Base-by-base conservation (phyloP, 2,797 vertebrate species). In the Sus cebifrons region DNA sequence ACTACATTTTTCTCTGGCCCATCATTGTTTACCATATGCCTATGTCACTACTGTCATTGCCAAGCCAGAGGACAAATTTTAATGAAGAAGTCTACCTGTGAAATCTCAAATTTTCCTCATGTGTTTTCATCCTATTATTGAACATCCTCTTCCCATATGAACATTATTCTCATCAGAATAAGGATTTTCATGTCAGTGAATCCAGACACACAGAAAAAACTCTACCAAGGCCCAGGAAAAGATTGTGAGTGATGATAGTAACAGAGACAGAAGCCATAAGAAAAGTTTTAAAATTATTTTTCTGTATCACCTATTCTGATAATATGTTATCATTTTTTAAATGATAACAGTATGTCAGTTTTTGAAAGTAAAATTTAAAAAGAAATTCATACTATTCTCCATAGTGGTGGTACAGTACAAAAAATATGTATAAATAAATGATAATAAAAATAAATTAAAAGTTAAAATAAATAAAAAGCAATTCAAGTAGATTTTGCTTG, bases 301-400 rank as follows among this genome's bases (percentile, higher is more conserved):
- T 89, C 70, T 90, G 5, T 75, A 25, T 60, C 13, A 25, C 54
- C 13, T 68, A 64, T 71, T 67, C 21, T 23, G 60, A 89, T 84
- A 23, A 23, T 17, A 73, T 40, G 12, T 82, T 74, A 64, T 85
- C 56, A 88, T 70, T 74, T 87, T 68, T 68, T 92, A 73, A 49
- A 56, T 78, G 75, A 60, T 86, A 52, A 11, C 67, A 17, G 4
- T 16, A 32, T 92, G 62, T 54, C n/a, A 29, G n/a, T 58, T 86
- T 90, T 94, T 75, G n/a, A 85, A 91, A 87, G 29, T 54, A 32
- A 82, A 29, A 36, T 67, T 67, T 89, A 70, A 18, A 71, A 84
- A 92, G 49, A 3, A 67, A 73, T 95, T 83, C 18, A 29, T 36
- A 36, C 36, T 36, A 4, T 36, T 36, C 36, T 36, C 36, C 36